Conservation (phyloP, 2,113 vertebrate species). For the Alligator sinensis region DNA sequence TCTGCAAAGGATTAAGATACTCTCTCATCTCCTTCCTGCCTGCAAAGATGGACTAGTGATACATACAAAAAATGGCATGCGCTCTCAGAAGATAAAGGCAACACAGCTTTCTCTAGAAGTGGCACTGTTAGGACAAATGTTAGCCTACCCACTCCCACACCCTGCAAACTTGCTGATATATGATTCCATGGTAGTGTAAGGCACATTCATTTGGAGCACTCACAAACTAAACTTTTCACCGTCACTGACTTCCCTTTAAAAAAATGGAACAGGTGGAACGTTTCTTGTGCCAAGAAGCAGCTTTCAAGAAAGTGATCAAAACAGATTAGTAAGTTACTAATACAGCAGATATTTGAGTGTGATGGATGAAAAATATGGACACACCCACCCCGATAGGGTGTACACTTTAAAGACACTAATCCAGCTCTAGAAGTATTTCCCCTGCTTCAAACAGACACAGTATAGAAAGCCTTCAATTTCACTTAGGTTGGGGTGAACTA, state of each 20-base stretch:
- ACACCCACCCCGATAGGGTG: not conserved
- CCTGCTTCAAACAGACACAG: not conserved
- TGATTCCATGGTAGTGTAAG: not conserved
- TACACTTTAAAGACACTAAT: not conserved
- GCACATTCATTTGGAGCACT: not conserved
- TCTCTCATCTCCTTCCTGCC: not conserved
- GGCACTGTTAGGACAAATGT: accelerated
- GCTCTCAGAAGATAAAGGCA: slow-evolving; percentile 10
- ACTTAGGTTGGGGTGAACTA: too few species aligned
- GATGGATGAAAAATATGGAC: not conserved
- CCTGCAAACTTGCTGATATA: not conserved
- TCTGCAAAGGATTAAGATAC: slow-evolving; percentile 5
- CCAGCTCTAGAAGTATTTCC: not conserved
- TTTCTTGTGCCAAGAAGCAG: not conserved
- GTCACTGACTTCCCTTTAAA: not conserved
- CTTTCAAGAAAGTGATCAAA: not conserved
- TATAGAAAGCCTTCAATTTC: not conserved
- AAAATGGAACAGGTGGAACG: not conserved
- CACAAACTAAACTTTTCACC: not conserved
- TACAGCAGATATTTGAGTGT: not conserved
- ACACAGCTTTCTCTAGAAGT: accelerated
- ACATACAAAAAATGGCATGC: not conserved
- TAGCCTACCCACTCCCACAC: not conserved
- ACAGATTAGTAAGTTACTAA: not conserved
- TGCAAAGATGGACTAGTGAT: not conserved